These are phyloP conservation scores for Agrilus cyanescens DNA, from an alignment of 2,888 invertebrate species.

Conservation along the genomic window DNA sequence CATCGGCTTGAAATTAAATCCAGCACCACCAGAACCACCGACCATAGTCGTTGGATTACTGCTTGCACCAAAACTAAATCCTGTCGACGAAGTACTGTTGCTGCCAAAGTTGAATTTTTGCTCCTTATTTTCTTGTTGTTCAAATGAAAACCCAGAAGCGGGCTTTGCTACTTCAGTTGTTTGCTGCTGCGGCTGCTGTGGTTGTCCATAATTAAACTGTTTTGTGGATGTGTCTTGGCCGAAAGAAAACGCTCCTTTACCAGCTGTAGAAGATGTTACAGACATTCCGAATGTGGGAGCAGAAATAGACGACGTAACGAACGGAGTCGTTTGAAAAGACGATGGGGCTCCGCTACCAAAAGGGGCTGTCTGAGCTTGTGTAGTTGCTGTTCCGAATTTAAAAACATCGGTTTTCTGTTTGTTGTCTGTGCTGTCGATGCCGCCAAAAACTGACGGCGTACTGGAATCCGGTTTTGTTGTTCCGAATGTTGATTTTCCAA, in stretches of 20 bases:
- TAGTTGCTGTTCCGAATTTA: conserved; percentile 2
- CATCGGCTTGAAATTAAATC: conserved; percentile 22
- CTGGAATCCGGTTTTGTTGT: background rate
- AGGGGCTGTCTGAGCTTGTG: background rate
- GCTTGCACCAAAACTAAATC: conserved; percentile 29
- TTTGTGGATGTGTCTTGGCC: conserved; percentile 17
- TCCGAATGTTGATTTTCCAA: conserved; percentile 3
- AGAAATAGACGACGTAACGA: conserved; percentile 8
- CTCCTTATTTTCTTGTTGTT: background rate
- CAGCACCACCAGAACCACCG: conserved; percentile 17
- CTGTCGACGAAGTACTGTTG: conserved; percentile 17
- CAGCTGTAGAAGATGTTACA: conserved; percentile 5
- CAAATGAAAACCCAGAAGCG: conserved; percentile 6
- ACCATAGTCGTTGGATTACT: conserved; percentile 4
- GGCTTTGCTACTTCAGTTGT: conserved; percentile 2
- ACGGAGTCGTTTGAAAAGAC: conserved; percentile 3
- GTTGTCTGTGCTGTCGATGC: too few relatives aligned
- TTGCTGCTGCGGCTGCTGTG: conserved; percentile 11
- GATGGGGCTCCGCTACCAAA: conserved; percentile 1
- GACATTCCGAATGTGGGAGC: conserved; percentile 18
- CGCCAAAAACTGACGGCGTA: too few relatives aligned
- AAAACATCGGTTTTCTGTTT: too few relatives aligned
- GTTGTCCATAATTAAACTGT: conserved; percentile 3
- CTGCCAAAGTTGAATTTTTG: conserved; percentile 11
- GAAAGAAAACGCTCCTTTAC: conserved; percentile 21